Conservation (phyloP, 1,140 invertebrate species). For the Stegodyphus mimosarum region DNA sequence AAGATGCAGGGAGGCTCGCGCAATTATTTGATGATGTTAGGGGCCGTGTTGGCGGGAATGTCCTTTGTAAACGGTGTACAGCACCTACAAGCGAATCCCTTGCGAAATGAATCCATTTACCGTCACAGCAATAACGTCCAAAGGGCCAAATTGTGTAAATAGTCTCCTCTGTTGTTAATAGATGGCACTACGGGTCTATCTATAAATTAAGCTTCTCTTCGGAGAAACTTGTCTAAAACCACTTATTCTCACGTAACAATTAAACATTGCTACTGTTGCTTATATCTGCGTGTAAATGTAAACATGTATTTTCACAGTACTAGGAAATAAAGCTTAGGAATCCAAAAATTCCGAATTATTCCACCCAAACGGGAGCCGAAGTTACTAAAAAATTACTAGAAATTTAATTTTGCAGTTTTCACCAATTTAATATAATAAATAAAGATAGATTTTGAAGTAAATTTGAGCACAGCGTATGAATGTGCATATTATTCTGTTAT, state of each 20-base stretch:
- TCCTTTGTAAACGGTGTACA: slow-evolving; percentile 51
- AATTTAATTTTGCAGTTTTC: no score
- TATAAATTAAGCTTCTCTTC: background rate
- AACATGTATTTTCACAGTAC: no score
- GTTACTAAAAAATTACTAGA: no score
- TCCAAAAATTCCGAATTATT: no score
- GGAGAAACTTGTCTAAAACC: background rate
- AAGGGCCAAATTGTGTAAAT: slow-evolving; percentile 25
- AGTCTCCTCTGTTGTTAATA: slow-evolving; percentile 20
- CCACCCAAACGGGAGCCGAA: no score
- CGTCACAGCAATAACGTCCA: slow-evolving; percentile 6
- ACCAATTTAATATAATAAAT: no score
- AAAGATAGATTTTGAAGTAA: no score
- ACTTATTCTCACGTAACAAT: background rate
- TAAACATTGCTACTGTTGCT: no score
- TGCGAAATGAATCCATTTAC: slow-evolving; percentile 34
- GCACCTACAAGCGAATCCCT: slow-evolving; percentile 45
- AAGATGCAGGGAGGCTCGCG: slow-evolving; percentile 22
- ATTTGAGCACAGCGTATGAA: no score
- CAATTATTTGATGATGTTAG: slow-evolving; percentile 56
- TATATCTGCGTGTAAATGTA: no score
- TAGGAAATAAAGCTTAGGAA: no score
- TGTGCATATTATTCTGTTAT: no score
- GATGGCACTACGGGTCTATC: slow-evolving; percentile 39
- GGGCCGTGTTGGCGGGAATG: slow-evolving; percentile 34